Evolutionary conservation across 2,797 vertebrate genomes (phyloP).

Genomic region (Lepus oiostolus): DNA sequence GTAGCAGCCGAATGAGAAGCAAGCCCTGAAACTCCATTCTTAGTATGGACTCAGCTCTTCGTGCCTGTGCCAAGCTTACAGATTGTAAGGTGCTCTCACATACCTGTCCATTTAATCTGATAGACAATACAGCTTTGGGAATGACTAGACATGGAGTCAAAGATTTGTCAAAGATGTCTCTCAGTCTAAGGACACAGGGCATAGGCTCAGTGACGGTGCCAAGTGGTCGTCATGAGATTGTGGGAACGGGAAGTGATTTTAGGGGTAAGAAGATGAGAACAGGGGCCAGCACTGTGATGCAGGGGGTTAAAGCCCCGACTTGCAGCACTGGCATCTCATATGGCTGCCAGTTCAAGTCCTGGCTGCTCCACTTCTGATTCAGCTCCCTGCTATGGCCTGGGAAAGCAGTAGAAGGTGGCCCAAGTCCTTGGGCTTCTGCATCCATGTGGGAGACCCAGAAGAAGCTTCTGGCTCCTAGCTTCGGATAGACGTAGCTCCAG

Average conservation of each 20-base stretch:
- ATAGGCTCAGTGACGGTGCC: background rate
- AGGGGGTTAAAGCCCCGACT: no score
- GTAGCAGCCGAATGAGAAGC: background rate
- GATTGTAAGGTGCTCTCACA: background rate
- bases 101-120: background rate
- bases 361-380: no score
- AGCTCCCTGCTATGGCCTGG: no score
- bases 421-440: no score
- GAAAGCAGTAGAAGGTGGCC: no score
- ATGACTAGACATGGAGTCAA: background rate
- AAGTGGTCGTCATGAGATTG: background rate
- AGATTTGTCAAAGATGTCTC: background rate
- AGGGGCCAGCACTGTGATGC: no score
- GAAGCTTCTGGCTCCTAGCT: no score
- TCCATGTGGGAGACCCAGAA: no score
- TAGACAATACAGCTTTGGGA: background rate
- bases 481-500: no score
- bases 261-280: background rate
- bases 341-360: no score
- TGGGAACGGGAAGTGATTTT: background rate
- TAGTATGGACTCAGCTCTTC: background rate
- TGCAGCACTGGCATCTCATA: no score
- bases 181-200: background rate
- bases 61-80: background rate
- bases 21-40: background rate